Evolutionary conservation across 2,888 invertebrate species (phyloP).

Genomic region (Acanthosepion esculentum): DNA sequence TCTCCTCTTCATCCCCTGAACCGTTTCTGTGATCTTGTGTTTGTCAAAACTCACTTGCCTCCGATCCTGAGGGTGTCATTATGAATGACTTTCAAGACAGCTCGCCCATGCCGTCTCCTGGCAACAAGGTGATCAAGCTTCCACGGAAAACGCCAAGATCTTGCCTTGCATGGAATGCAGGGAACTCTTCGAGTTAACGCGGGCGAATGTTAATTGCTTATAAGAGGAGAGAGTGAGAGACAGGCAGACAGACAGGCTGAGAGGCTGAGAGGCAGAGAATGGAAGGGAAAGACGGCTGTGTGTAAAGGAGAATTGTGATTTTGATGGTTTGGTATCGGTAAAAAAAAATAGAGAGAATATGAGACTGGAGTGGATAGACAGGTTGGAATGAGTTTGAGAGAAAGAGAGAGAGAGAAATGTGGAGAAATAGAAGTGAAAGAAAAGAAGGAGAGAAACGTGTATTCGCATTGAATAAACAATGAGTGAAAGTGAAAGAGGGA

Average conservation of each 20-base stretch:
- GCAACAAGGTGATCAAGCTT: neutral
- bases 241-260: neutral
- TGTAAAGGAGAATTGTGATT: too few relatives aligned
- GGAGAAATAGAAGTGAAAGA: too few relatives aligned
- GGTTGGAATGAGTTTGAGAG: too few relatives aligned
- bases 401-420: too few relatives aligned
- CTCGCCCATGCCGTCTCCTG: neutral
- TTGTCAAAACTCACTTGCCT: slow-evolving; percentile 1
- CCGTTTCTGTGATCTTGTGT: neutral
- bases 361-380: too few relatives aligned
- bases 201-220: neutral
- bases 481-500: too few relatives aligned
- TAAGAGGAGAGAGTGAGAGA: neutral
- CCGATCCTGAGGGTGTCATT: neutral
- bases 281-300: too few relatives aligned
- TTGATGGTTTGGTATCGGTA: too few relatives aligned
- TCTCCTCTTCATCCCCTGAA: neutral
- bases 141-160: neutral
- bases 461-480: too few relatives aligned
- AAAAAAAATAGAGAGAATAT: too few relatives aligned
- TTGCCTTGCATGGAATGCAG: neutral
- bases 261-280: neutral
- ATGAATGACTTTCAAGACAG: neutral
- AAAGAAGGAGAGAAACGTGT: too few relatives aligned
- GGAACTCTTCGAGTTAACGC: neutral